Evolutionary conservation across 1,140 invertebrate genomes (phyloP).

Genomic region (Bombus haemorrhoidalis): DNA sequence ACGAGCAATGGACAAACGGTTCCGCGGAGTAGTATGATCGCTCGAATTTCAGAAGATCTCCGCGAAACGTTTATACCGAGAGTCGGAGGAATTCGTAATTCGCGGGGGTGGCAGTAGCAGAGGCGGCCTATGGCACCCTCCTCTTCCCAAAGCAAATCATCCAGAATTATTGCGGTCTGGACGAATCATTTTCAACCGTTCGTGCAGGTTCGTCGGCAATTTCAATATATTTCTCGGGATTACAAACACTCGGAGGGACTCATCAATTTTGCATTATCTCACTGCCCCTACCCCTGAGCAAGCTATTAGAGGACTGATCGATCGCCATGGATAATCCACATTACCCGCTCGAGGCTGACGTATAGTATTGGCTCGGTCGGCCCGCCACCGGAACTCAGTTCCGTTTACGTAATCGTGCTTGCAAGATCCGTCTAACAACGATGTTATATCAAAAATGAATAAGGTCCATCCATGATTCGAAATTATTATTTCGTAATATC

Average conservation of each 20-base stretch:
- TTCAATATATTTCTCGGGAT: constrained; percentile 71
- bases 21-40: constrained; percentile 18
- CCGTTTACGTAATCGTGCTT: constrained; percentile 46
- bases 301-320: constrained; percentile 70
- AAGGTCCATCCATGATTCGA: neutral
- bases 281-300: constrained; percentile 59
- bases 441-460: neutral
- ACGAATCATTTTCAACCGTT: constrained; percentile 64
- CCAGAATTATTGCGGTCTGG: constrained; percentile 58
- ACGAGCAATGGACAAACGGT: constrained; percentile 30
- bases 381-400: constrained; percentile 30
- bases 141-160: constrained; percentile 48
- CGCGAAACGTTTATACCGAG: neutral
- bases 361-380: constrained; percentile 44
- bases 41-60: neutral
- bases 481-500: neutral
- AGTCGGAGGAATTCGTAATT: constrained; percentile 40
- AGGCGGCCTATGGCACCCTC: neutral
- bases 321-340: constrained; percentile 66
- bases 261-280: constrained; percentile 72
- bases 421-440: constrained; percentile 27
- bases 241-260: constrained; percentile 68
- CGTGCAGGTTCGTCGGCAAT: constrained; percentile 57
- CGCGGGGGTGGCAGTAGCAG: neutral
- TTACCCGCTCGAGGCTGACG: constrained; percentile 63